A percentile compares a stretch with the other conserved stretches of the same genome.
Conservation (phyloP, 2,888 invertebrate species). For the Amitus sp. region DNA sequence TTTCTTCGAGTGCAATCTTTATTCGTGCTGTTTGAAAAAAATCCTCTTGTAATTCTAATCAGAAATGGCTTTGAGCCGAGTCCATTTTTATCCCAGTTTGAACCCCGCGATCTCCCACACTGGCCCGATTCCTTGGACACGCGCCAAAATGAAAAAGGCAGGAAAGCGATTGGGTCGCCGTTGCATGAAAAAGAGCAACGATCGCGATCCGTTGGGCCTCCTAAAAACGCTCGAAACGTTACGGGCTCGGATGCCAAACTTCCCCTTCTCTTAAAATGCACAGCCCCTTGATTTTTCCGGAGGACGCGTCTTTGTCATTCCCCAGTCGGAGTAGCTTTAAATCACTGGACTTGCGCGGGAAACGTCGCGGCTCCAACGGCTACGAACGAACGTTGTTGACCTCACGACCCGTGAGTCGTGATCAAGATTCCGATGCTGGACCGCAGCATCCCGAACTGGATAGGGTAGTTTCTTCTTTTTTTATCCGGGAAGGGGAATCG, state of each 20-base stretch:
- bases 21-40: no score
- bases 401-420: conserved; percentile 38
- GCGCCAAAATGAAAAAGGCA: conserved; percentile 11
- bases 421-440: conserved; percentile 51
- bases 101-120: no score
- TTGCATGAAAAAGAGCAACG: conserved; percentile 4
- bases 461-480: conserved; percentile 46
- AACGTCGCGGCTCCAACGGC: conserved; percentile 18
- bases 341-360: not conserved
- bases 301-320: conserved; percentile 19
- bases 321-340: conserved; percentile 1
- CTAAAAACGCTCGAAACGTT: not conserved
- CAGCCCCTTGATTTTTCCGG: conserved; percentile 15
- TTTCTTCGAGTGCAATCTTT: no score
- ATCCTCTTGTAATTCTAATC: no score
- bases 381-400: conserved; percentile 38
- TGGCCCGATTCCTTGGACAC: no score
- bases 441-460: conserved; percentile 57
- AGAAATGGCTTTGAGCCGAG: no score
- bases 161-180: conserved; percentile 7
- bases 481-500: conserved; percentile 37
- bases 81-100: no score
- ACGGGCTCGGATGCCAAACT: not conserved
- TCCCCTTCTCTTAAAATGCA: not conserved
- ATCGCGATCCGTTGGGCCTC: not conserved